Base-by-base conservation (phyloP, 2,113 vertebrate species). In the Suricata suricatta region DNA sequence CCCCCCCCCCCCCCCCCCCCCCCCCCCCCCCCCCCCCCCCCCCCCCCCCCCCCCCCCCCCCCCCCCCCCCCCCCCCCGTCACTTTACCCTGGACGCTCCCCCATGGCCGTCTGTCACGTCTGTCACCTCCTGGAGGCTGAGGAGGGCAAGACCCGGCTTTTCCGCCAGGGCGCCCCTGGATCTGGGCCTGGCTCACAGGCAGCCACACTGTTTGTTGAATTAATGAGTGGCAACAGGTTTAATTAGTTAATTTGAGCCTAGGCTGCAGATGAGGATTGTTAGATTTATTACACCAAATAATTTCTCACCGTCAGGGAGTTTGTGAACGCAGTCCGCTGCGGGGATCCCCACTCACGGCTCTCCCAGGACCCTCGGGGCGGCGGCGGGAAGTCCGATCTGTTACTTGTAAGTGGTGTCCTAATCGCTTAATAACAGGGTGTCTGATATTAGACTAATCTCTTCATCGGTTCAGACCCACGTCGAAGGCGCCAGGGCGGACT, bases 251-350 rank as follows among this genome's bases (percentile, higher is more conserved):
- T 93, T 68, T 82, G 89, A 38, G 94, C 69, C 84, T 33, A 47
- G 82, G n/a, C 31, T 88, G 47, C 83, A 84, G 96, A 90, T 97
- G 77, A 80, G 71, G 23, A 77, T 95, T 74, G 71, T 69, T 88
- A 31, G 57, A 4, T 17, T 79, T 52, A 11, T 47, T n/a, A 66
- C 31, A 14, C 79, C 72, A 52, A 52, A 7, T 68, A 69, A 2
- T 12, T 63, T 74, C 83, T 76, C 86, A 80, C 83, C 50, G 54
- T 25, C n/a, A 86, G 5, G 25, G 87, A 33, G 16, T n/a, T 74
- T 5, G 14, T 86, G 19, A 14, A 4, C 8, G 25, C 0, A 0
- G 33, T 69, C 33, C 5, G 47, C 29, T 2, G 66, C 1, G 0
- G 35, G 23, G 16, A 69, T 84, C 68, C 2, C 14, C 1, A 38